These are phyloP conservation scores for Geotrypetes seraphini DNA, from an alignment of 2,797 vertebrate genomes.

Conservation along the genomic window DNA sequence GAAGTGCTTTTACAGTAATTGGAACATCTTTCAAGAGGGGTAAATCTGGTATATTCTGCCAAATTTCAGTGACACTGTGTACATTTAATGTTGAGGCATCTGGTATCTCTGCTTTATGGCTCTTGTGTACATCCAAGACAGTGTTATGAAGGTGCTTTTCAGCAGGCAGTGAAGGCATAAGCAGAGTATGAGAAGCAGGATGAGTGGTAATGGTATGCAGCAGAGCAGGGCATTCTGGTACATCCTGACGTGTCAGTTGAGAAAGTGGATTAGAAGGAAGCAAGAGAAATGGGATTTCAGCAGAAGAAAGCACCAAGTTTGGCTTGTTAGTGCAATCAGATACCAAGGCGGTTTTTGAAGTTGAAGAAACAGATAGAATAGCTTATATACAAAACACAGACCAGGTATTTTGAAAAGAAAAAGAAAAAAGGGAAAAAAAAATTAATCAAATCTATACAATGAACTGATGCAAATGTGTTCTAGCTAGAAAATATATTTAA, in stretches of 20 bases:
- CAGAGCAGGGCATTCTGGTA: slow-evolving; percentile 1
- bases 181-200: slow-evolving; percentile 2
- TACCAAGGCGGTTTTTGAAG: slow-evolving; percentile 21
- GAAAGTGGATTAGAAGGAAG: slow-evolving; percentile 5
- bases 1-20: too few species aligned
- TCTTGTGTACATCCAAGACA: too few species aligned
- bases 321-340: neutral
- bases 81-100: too few species aligned
- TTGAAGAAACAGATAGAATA: slow-evolving; percentile 31
- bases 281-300: neutral
- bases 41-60: too few species aligned
- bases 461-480: too few species aligned
- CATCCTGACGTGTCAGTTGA: too few species aligned
- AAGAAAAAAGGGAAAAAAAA: slow-evolving; percentile 17
- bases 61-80: too few species aligned
- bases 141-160: too few species aligned
- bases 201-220: neutral
- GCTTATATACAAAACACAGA: slow-evolving; percentile 42
- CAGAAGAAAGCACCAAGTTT: neutral
- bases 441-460: slow-evolving; percentile 16
- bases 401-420: slow-evolving; percentile 13
- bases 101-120: too few species aligned
- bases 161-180: too few species aligned
- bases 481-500: too few species aligned
- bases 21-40: too few species aligned